These are phyloP conservation scores for Leptarthrus brevirostris DNA, from an alignment of 2,888 invertebrate species.

Conservation along the genomic window DNA sequence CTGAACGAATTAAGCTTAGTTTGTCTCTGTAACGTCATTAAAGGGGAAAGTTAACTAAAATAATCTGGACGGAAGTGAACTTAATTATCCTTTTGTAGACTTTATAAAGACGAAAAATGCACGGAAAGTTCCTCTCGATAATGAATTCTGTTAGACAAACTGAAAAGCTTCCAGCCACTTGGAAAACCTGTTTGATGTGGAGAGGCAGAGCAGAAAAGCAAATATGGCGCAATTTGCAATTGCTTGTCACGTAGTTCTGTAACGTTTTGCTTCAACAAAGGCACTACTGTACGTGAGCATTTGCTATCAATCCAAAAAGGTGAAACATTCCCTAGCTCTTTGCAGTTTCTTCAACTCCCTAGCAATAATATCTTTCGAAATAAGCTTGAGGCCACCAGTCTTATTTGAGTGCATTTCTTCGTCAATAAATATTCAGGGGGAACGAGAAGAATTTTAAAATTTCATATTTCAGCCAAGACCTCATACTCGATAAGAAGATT, in stretches of 20 bases:
- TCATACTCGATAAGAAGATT: not conserved
- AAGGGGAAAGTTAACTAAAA: too few relatives aligned
- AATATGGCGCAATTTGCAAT: too few relatives aligned
- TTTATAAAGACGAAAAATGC: too few relatives aligned
- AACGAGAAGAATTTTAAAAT: conserved; percentile 36
- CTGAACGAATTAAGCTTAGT: too few relatives aligned
- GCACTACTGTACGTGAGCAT: not conserved
- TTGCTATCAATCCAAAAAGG: not conserved
- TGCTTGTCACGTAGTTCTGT: not conserved
- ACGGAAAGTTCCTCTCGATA: too few relatives aligned
- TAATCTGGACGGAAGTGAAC: too few relatives aligned
- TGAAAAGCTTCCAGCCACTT: too few relatives aligned
- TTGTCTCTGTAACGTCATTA: too few relatives aligned
- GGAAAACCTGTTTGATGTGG: too few relatives aligned
- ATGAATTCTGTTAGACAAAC: too few relatives aligned
- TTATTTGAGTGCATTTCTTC: not conserved
- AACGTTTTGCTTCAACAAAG: not conserved
- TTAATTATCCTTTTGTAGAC: too few relatives aligned
- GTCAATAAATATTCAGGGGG: conserved; percentile 32
- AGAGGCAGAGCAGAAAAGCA: too few relatives aligned
- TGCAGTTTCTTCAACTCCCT: not conserved
- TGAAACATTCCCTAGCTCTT: not conserved
- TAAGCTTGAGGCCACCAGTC: conserved; percentile 13
- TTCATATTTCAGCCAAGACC: conserved; percentile 37
- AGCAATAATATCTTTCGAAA: not conserved